A percentile compares a stretch with the other conserved stretches of the same genome.
These are phyloP conservation scores for Leuciscus idus DNA, from an alignment of 2,113 vertebrate species.

Conservation along the genomic window DNA sequence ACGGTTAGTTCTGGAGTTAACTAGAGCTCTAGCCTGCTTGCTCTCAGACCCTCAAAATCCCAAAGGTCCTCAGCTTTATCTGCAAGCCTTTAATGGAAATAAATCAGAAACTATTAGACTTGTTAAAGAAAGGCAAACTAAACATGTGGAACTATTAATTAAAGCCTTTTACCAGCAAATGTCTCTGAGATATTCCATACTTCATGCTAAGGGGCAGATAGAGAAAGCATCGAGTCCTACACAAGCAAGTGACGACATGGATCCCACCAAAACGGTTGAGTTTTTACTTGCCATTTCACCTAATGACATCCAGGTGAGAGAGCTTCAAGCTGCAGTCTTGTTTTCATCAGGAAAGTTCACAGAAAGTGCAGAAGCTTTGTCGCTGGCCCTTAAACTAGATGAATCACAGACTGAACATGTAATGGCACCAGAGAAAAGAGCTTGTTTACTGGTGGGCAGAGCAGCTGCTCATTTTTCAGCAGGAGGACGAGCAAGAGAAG, in stretches of 20 bases:
- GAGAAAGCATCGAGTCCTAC: conserved; percentile 17
- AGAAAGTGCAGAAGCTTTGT: conserved; percentile 79
- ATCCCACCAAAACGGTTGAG: conserved; percentile 59
- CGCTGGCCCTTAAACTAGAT: conserved; percentile 66
- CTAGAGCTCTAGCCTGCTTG: conserved; percentile 82
- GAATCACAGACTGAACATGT: conserved; percentile 31
- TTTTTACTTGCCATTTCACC: conserved; percentile 82
- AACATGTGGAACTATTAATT: conserved; percentile 77
- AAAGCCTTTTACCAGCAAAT: conserved; percentile 71
- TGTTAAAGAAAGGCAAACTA: conserved; percentile 76
- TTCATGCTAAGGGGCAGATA: conserved; percentile 42
- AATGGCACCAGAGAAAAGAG: conserved; percentile 63
- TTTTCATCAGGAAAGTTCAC: conserved; percentile 70
- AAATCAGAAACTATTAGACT: conserved; percentile 69
- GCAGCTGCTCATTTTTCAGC: conserved; percentile 82
- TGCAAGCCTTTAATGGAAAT: conserved; percentile 76
- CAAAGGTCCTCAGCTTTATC: conserved; percentile 77
- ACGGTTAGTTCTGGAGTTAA: conserved; percentile 77
- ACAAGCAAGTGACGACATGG: conserved; percentile 39
- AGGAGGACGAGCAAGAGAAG: conserved; percentile 69
- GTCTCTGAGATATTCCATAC: background rate
- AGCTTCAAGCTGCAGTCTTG: conserved; percentile 74
- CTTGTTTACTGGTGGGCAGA: conserved; percentile 76
- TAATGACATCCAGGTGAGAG: conserved; percentile 58
- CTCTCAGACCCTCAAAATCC: conserved; percentile 65